phyloP scores from a whole-genome alignment of 2,113 vertebrate species.

The Cryptomyrus ogoouensis region DNA sequence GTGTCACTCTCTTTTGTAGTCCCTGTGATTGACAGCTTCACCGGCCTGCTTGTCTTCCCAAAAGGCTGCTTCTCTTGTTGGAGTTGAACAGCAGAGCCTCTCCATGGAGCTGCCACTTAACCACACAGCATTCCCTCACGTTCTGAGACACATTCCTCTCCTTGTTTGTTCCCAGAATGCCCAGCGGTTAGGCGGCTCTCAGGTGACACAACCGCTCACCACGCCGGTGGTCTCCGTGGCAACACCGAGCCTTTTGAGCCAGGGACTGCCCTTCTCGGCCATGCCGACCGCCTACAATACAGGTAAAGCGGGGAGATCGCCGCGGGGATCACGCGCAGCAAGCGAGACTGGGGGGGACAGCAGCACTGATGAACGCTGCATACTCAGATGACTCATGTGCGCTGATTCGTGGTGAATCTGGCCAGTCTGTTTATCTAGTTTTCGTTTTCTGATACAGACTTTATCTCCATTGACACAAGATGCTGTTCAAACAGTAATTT shows the following conservation, averaged over 20 bases:
- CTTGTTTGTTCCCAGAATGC: constrained; percentile 68
- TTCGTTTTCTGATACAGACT: neutral
- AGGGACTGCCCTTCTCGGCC: constrained; percentile 69
- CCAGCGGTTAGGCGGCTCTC: constrained; percentile 75
- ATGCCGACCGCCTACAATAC: constrained; percentile 69
- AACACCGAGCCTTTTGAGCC: constrained; percentile 84
- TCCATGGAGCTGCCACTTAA: neutral
- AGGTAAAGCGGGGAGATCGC: constrained; percentile 43
- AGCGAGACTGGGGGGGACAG: neutral
- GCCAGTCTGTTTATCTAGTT: neutral
- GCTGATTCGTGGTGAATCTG: neutral
- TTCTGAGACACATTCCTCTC: neutral
- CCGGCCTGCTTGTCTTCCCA: neutral
- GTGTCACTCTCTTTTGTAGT: neutral
- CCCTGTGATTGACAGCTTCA: neutral
- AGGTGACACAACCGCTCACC: constrained; percentile 76
- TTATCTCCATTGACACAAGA: constrained; percentile 1
- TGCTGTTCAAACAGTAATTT: neutral
- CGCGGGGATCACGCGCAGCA: neutral
- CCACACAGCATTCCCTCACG: neutral
- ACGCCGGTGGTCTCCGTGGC: constrained; percentile 87
- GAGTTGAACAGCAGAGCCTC: neutral
- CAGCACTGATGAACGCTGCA: too few relatives aligned
- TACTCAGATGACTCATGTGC: neutral
- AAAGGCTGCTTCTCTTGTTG: neutral